A percentile compares a stretch with the other conserved stretches of the same genome.
Evolutionary conservation across 1,140 invertebrate species (phyloP).

Genomic region (Batillaria attramentaria): DNA sequence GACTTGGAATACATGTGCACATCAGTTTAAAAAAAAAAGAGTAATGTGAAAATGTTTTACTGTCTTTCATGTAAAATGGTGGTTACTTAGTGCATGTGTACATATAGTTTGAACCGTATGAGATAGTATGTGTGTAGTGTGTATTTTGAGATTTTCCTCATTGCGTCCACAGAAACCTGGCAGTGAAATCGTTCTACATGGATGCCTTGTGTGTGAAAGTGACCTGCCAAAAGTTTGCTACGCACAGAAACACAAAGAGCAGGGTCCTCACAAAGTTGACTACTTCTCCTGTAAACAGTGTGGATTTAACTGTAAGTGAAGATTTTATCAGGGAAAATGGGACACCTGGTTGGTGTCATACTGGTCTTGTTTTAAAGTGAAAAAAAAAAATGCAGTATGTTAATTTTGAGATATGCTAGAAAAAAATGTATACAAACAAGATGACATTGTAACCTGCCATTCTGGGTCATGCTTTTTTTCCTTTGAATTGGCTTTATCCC

Average conservation of each 20-base stretch:
- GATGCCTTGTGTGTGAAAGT: conserved; percentile 56
- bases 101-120: too few relatives aligned
- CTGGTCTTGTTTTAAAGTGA: background rate
- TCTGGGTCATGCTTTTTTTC: too few relatives aligned
- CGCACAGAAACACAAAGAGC: conserved; percentile 47
- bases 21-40: too few relatives aligned
- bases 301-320: conserved; percentile 61
- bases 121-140: too few relatives aligned
- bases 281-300: conserved; percentile 63
- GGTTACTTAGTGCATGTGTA: background rate
- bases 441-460: too few relatives aligned
- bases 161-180: conserved; percentile 56
- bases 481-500: too few relatives aligned
- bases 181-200: conserved; percentile 58
- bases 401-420: background rate
- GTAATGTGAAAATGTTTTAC: background rate
- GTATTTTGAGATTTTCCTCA: background rate
- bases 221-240: conserved; percentile 66
- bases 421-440: background rate
- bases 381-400: background rate
- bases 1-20: too few relatives aligned
- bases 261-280: conserved; percentile 49
- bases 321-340: background rate
- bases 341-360: background rate
- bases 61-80: background rate